phyloP scores from a whole-genome alignment of 2,888 invertebrate genomes.

The Standfussiana lucernea region DNA sequence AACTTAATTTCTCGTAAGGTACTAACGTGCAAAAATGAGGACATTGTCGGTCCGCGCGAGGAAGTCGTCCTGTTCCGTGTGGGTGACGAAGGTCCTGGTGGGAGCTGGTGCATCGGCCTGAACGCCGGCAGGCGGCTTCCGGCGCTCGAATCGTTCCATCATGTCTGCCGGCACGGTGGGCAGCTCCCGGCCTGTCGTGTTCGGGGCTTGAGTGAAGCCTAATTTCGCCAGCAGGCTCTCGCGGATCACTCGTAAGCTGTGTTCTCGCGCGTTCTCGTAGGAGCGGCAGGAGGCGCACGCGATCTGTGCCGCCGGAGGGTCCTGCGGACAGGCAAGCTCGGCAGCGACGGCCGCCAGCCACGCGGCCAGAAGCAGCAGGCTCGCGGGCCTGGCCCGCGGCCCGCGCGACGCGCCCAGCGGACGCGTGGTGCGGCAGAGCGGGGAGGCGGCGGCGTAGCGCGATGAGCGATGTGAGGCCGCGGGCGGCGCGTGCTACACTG shows the following conservation, averaged over 20 bases:
- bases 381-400: slow-evolving; percentile 91
- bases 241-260: slow-evolving; percentile 92
- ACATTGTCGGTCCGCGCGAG: slow-evolving; percentile 93
- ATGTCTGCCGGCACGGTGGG: slow-evolving; percentile 91
- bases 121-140: slow-evolving; percentile 90
- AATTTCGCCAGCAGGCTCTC: slow-evolving; percentile 92
- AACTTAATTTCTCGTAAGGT: slow-evolving; percentile 69
- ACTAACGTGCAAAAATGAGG: slow-evolving; percentile 93
- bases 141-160: slow-evolving; percentile 88
- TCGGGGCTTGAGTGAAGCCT: slow-evolving; percentile 91
- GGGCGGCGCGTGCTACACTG: slow-evolving; percentile 89
- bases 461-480: slow-evolving; percentile 88
- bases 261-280: slow-evolving; percentile 90
- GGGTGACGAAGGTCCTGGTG: slow-evolving; percentile 88
- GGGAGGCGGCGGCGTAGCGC: slow-evolving; percentile 89
- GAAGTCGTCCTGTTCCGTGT: slow-evolving; percentile 92
- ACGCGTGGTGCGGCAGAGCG: slow-evolving; percentile 90
- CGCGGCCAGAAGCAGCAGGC: slow-evolving; percentile 90
- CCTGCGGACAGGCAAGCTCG: slow-evolving; percentile 85
- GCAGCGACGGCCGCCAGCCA: slow-evolving; percentile 87
- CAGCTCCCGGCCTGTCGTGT: slow-evolving; percentile 91
- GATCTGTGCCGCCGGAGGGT: slow-evolving; percentile 78
- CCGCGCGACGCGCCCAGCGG: slow-evolving; percentile 90
- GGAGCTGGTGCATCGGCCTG: slow-evolving; percentile 91
- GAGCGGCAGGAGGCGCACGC: slow-evolving; percentile 90